Evolutionary conservation across 2,797 vertebrate species (phyloP).

Genomic region (Phoebastria nigripes): DNA sequence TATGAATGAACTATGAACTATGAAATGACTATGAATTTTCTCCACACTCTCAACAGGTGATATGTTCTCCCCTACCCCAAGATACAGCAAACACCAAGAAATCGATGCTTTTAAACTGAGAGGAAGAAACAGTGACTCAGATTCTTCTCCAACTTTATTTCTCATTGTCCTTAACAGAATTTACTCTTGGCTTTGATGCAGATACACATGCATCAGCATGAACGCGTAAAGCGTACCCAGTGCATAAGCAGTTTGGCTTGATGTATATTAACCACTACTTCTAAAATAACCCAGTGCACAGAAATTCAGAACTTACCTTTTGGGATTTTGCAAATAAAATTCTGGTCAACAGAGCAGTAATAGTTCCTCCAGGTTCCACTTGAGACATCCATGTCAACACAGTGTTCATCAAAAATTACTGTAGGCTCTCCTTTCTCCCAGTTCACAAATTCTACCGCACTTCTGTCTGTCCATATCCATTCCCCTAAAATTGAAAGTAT

Average conservation of each 20-base stretch:
- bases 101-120: not conserved
- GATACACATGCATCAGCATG: not conserved
- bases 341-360: constrained; percentile 77
- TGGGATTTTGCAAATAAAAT: constrained; percentile 88
- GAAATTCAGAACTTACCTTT: constrained; percentile 82
- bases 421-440: constrained; percentile 81
- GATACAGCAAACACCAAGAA: not conserved
- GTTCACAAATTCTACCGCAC: constrained; percentile 84
- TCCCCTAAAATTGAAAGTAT: constrained; percentile 72
- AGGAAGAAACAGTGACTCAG: not conserved
- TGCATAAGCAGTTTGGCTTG: not conserved
- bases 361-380: constrained; percentile 80
- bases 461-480: constrained; percentile 90
- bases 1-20: too few relatives aligned
- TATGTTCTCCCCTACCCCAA: not conserved
- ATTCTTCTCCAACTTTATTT: not conserved
- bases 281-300: not conserved
- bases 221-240: not conserved
- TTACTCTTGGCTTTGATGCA: not conserved
- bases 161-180: not conserved
- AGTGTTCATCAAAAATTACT: constrained; percentile 58
- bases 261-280: not conserved
- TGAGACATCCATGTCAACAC: constrained; percentile 78
- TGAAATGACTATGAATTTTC: not conserved
- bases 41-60: not conserved